Base-by-base conservation (phyloP, 2,797 vertebrate species). In the Pagetopsis macropterus region DNA sequence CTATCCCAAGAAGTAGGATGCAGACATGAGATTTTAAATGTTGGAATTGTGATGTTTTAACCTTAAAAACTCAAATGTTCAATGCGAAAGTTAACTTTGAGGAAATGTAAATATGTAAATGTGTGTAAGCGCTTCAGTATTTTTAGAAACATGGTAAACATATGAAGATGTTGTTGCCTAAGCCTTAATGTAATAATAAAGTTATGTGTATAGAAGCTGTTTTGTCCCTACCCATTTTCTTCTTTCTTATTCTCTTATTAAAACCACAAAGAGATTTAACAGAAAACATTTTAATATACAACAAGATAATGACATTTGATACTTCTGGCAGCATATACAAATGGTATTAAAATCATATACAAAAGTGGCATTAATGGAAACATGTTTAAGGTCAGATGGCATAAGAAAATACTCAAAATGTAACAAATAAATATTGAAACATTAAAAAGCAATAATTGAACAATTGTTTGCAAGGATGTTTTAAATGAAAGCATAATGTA, bases 121-220 rank as follows among this genome's bases (percentile, higher is more conserved):
- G 68, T 66, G 16, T 84, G 72, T 72, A 67, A 76, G 45, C n/a
- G 7, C 75, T 57, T 68, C 15, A 51, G 40, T 79, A 51, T 84
- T 88, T 90, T 89, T 82, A 27, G 56, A 78, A 75, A 76, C 49
- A 55, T 66, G 27, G 11, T 76, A 61, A 80, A 79, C 23, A 43
- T 64, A 71, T 75, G 11, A 80, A 68, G 49, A 82, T 56, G 71
- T 75, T 65, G 57, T 66, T 88, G 73, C 70, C 75, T 79, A 85
- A 83, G 72, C 65, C 62, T 72, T 82, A 85, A 67, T 82, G 78
- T 76, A 91, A 81, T 88, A 93, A 92, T 94, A 93, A 93, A 93
- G 89, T 87, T 72, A 72, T 87, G 61, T 70, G 82, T 65, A 70
- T 69, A 15, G 10, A 76, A 27, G 40, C 43, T 51, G 55, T 17